A percentile compares a stretch with the other conserved stretches of the same genome.
These are phyloP conservation scores for Polietes domitor DNA, from an alignment of 2,888 invertebrate genomes.

Conservation along the genomic window DNA sequence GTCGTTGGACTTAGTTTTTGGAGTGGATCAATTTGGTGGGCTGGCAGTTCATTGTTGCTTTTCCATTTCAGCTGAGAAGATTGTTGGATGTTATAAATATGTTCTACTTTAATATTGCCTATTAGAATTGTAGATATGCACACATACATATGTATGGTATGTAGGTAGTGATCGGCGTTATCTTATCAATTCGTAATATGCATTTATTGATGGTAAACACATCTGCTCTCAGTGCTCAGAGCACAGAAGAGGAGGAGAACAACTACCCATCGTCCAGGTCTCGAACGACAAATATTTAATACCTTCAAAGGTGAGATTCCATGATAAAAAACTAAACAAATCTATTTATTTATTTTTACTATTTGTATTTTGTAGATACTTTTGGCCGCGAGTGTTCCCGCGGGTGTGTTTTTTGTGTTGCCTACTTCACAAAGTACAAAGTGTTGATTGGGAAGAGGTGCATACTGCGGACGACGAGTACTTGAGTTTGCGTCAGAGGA, in stretches of 20 bases:
- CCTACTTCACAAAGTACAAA: neutral
- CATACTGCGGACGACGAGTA: neutral
- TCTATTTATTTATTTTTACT: neutral
- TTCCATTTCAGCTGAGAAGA: neutral
- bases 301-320: conserved; percentile 6
- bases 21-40: neutral
- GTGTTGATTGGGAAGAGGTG: neutral
- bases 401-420: neutral
- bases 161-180: conserved; percentile 31
- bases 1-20: neutral
- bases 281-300: conserved; percentile 5
- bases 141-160: too few species aligned
- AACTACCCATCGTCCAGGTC: neutral
- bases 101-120: neutral
- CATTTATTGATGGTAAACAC: conserved; percentile 64
- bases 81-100: conserved; percentile 16
- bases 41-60: neutral
- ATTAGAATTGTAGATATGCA: too few species aligned
- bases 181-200: conserved; percentile 59
- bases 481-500: neutral
- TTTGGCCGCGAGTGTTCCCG: neutral
- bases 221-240: conserved; percentile 57
- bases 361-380: conserved; percentile 14
- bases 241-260: conserved; percentile 27
- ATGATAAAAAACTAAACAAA: conserved; percentile 12